Percentiles rank a stretch among this genome's conserved stretches.
Conservation (phyloP, 2,888 invertebrate genomes). For the Prosopocoilus inquinatus region DNA sequence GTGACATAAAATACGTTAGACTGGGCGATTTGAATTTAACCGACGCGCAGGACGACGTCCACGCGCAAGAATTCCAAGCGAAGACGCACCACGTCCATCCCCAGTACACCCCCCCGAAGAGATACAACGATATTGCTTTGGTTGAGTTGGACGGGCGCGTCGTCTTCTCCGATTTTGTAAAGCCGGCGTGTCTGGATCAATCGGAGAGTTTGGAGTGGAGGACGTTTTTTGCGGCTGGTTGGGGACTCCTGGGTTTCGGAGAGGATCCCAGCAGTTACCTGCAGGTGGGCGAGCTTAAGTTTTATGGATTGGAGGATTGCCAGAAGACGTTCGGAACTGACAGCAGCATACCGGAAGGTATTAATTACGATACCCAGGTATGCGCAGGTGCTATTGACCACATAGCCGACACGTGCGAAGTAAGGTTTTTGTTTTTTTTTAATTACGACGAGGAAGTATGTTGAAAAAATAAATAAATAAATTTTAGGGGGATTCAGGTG, state of each 20-base stretch:
- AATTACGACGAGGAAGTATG: too few species aligned
- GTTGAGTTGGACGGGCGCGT: constrained; percentile 46
- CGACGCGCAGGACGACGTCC: constrained; percentile 29
- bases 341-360: constrained; percentile 8
- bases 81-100: constrained; percentile 45
- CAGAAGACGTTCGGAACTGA: background rate
- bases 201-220: background rate
- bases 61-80: constrained; percentile 40
- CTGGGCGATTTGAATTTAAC: constrained; percentile 51
- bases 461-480: constrained; percentile 2
- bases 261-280: background rate
- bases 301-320: background rate
- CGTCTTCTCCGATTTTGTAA: constrained; percentile 41
- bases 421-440: constrained; percentile 1
- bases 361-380: constrained; percentile 7
- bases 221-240: background rate
- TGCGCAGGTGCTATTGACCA: constrained; percentile 10
- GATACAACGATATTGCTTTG: constrained; percentile 56
- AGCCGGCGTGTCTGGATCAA: constrained; percentile 50
- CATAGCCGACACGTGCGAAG: constrained; percentile 14
- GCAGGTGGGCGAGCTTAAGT: background rate
- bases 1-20: constrained; percentile 29
- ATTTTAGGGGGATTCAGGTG: constrained; percentile 20
- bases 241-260: background rate
- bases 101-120: constrained; percentile 41